phyloP scores from a whole-genome alignment of 2,888 invertebrate species.

The Calliphora vomitoria region DNA sequence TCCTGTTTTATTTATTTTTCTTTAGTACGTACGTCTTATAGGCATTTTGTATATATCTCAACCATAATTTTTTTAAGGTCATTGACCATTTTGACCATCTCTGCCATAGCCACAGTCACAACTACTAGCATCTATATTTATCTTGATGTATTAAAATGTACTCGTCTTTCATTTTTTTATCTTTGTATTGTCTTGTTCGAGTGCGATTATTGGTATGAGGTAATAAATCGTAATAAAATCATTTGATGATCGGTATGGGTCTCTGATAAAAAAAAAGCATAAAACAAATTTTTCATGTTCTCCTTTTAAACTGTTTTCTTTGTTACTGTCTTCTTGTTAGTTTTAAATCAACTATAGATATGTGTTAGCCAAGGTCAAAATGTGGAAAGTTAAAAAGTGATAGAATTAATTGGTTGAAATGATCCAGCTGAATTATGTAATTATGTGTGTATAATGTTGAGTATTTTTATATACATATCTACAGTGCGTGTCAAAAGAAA shows the following conservation, averaged over 20 bases:
- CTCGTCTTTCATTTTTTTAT: conserved; percentile 5
- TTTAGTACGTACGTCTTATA: background rate
- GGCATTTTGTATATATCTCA: conserved; percentile 22
- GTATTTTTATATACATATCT: background rate
- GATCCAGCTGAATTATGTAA: conserved; percentile 4
- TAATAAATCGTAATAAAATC: conserved; percentile 27
- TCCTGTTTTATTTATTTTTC: conserved; percentile 35
- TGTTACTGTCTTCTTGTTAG: background rate
- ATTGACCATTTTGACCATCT: conserved; percentile 36
- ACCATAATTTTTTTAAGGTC: conserved; percentile 34
- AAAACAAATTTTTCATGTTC: conserved; percentile 18
- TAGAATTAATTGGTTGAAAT: conserved; percentile 16
- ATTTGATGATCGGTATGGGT: conserved; percentile 7
- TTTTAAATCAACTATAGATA: conserved; percentile 6
- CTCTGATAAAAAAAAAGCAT: background rate
- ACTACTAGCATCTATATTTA: conserved; percentile 15
- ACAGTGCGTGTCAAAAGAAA: background rate
- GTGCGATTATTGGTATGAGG: conserved; percentile 10
- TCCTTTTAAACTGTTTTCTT: conserved; percentile 3
- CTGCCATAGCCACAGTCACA: background rate
- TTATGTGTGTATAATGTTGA: background rate
- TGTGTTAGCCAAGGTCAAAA: conserved; percentile 44
- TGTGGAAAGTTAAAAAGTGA: conserved; percentile 37
- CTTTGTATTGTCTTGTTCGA: conserved; percentile 2
- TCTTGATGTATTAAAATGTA: conserved; percentile 27